These are phyloP conservation scores for Argyrosomus japonicus DNA, from an alignment of 2,113 vertebrate species.

Conservation along the genomic window DNA sequence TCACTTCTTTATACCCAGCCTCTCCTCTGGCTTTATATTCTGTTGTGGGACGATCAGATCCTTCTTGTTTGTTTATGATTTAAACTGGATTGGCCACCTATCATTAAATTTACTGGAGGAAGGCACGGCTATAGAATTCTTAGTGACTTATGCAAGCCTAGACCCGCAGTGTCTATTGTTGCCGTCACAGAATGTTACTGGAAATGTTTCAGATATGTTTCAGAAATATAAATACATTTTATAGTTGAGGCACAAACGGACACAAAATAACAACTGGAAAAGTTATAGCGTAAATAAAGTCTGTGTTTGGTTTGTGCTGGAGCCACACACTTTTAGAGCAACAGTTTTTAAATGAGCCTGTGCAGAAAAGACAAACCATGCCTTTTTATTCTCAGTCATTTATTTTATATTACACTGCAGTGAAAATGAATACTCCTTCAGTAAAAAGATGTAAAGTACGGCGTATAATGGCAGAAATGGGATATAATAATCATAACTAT, in stretches of 20 bases:
- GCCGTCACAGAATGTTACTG: background rate
- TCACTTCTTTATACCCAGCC: background rate
- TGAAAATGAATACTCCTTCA: background rate
- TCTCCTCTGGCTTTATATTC: background rate
- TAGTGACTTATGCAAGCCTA: background rate
- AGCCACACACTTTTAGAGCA: background rate
- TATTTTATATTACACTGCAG: background rate
- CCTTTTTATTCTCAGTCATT: background rate
- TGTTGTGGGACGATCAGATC: background rate
- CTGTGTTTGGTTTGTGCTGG: slow-evolving; percentile 25
- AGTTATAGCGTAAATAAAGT: slow-evolving; percentile 23
- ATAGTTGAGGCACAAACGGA: slow-evolving; percentile 6
- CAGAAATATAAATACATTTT: slow-evolving; percentile 37
- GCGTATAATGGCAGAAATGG: no score
- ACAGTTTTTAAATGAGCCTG: background rate
- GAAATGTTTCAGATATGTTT: background rate
- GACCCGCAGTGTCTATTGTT: background rate
- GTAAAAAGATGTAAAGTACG: background rate
- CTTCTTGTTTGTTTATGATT: background rate
- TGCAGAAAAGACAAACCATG: background rate
- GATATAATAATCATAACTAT: no score
- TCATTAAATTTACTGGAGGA: background rate
- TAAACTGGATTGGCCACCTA: background rate
- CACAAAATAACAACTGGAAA: slow-evolving; percentile 20
- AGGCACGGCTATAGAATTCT: background rate